These are phyloP conservation scores for Percopsis omiscomaycus DNA, from an alignment of 2,797 vertebrate species.

Conservation along the genomic window DNA sequence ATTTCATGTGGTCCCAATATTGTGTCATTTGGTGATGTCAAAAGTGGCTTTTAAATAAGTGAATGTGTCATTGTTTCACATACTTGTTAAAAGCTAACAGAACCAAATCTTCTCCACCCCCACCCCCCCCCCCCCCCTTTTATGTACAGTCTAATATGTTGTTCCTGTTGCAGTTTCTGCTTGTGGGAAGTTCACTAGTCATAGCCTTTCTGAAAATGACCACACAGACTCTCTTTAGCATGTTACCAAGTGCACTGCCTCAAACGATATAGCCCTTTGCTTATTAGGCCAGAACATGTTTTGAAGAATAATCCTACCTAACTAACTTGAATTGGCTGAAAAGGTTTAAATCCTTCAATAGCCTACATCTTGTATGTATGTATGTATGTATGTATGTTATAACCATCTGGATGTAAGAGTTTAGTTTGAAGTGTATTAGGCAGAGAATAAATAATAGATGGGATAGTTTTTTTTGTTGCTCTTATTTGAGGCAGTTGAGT, in stretches of 20 bases:
- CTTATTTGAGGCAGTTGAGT: too few species aligned
- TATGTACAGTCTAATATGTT: slow-evolving; percentile 10
- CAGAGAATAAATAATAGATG: too few species aligned
- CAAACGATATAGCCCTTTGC: background rate
- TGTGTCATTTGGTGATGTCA: slow-evolving; percentile 59
- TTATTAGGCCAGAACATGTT: slow-evolving; percentile 14
- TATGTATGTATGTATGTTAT: too few species aligned
- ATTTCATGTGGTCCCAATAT: slow-evolving; percentile 51
- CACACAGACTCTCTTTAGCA: slow-evolving; percentile 19
- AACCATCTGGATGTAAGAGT: too few species aligned
- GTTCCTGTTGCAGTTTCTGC: slow-evolving; percentile 13
- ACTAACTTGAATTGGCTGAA: background rate
- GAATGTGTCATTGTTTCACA: slow-evolving; percentile 16
- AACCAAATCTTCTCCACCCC: slow-evolving; percentile 37
- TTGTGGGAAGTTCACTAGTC: slow-evolving; percentile 44
- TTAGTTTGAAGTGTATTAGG: too few species aligned
- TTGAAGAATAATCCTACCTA: slow-evolving; percentile 1
- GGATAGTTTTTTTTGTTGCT: too few species aligned
- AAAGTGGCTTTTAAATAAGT: slow-evolving; percentile 33
- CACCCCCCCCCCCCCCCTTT: slow-evolving; percentile 22
- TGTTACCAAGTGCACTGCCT: slow-evolving; percentile 11
- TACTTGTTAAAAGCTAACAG: slow-evolving; percentile 27
- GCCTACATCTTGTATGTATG: too few species aligned
- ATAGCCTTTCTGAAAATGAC: slow-evolving; percentile 31
- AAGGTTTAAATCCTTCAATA: too few species aligned